These are phyloP conservation scores for Cranoglanis bouderius DNA, from an alignment of 2,113 vertebrate genomes.

Conservation along the genomic window DNA sequence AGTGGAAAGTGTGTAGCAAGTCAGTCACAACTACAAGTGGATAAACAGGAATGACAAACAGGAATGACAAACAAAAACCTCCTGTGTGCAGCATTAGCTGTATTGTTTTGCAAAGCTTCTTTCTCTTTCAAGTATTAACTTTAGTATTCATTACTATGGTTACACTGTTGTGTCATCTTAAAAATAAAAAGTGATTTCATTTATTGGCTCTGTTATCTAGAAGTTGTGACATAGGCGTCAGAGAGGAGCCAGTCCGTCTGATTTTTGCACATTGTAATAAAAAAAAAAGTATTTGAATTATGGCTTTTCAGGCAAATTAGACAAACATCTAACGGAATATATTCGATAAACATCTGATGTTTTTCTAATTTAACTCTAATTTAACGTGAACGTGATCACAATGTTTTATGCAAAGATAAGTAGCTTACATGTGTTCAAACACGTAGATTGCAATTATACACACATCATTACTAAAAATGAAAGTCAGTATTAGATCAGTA, in stretches of 20 bases:
- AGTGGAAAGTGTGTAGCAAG: neutral
- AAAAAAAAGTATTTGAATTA: neutral
- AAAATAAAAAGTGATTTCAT: neutral
- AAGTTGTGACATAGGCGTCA: neutral
- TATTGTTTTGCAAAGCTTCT: neutral
- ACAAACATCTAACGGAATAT: neutral
- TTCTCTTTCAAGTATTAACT: neutral
- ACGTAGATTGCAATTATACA: neutral
- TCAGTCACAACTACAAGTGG: neutral
- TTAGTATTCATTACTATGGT: neutral
- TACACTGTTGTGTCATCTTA: neutral
- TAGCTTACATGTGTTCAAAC: neutral
- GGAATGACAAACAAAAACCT: neutral
- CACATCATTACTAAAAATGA: neutral
- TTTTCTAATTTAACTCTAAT: neutral
- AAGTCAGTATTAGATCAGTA: neutral
- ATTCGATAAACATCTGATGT: neutral
- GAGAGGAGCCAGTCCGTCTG: neutral
- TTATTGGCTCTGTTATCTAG: neutral
- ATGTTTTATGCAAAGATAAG: neutral
- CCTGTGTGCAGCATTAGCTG: neutral
- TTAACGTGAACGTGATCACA: too few species aligned
- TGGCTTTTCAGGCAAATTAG: neutral
- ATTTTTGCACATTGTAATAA: neutral
- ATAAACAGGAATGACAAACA: slow-evolving; percentile 1